Evolutionary conservation across 2,888 invertebrate species (phyloP).

Genomic region (Eudasyphora cyanicolor): DNA sequence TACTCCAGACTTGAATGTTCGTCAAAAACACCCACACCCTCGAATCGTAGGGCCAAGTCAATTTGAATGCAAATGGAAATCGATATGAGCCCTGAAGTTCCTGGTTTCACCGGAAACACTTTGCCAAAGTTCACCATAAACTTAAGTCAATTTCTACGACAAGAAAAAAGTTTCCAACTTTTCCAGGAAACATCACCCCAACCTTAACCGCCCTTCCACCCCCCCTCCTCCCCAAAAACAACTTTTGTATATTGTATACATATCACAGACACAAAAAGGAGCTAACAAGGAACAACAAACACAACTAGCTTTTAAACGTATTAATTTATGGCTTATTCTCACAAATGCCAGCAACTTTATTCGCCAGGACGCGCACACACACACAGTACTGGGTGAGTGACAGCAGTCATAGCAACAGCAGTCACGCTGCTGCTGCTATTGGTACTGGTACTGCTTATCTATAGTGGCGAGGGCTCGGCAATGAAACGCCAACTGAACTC

Average conservation of each 20-base stretch:
- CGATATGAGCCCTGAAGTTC: too few relatives aligned
- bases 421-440: neutral
- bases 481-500: neutral
- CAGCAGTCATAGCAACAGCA: too few relatives aligned
- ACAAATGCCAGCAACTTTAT: constrained; percentile 21
- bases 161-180: neutral
- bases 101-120: too few relatives aligned
- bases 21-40: too few relatives aligned
- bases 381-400: neutral
- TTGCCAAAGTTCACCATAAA: neutral
- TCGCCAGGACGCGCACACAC: constrained; percentile 3
- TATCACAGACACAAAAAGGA: too few relatives aligned
- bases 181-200: neutral
- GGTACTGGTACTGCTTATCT: neutral
- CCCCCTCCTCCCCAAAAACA: neutral
- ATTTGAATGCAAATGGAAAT: too few relatives aligned
- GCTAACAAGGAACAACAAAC: too few relatives aligned
- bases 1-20: too few relatives aligned
- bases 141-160: neutral
- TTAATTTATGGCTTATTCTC: constrained; percentile 13
- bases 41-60: too few relatives aligned
- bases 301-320: constrained; percentile 13
- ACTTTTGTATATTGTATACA: neutral
- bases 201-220: neutral
- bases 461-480: neutral